These are phyloP conservation scores for Drosophila cardini DNA, from an alignment of 1,140 invertebrate genomes.

Conservation along the genomic window DNA sequence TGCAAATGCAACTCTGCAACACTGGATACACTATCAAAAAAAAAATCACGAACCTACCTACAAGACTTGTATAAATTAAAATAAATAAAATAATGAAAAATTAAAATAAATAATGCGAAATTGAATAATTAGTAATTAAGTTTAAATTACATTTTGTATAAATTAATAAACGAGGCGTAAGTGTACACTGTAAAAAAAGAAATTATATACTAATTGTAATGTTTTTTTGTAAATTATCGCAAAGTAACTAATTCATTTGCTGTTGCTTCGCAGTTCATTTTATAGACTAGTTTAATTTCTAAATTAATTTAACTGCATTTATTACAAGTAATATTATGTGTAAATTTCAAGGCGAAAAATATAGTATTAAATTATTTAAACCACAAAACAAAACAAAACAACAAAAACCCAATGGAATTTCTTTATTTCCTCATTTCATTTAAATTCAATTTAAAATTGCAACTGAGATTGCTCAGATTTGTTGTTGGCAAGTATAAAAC, in stretches of 20 bases:
- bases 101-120: conserved; percentile 42
- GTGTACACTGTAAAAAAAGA: conserved; percentile 68
- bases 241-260: conserved; percentile 48
- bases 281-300: conserved; percentile 78
- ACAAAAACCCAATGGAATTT: conserved; percentile 30
- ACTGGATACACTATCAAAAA: conserved; percentile 53
- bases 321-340: conserved; percentile 60
- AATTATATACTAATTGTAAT: conserved; percentile 59
- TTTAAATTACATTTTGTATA: conserved; percentile 79
- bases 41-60: conserved; percentile 79
- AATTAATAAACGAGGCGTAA: conserved; percentile 67
- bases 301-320: conserved; percentile 80
- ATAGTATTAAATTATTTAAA: conserved; percentile 82
- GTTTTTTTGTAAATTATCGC: conserved; percentile 67
- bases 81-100: conserved; percentile 33
- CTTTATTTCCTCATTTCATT: conserved; percentile 49
- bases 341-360: conserved; percentile 77
- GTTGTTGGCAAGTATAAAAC: conserved; percentile 20
- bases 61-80: conserved; percentile 82
- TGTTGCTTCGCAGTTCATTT: conserved; percentile 69
- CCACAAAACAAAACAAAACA: too few species aligned
- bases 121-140: conserved; percentile 69
- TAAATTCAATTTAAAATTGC: conserved; percentile 30
- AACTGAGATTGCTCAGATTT: conserved; percentile 23
- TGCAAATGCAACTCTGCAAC: conserved; percentile 45